Conservation (phyloP, 2,888 invertebrate species). For the Lasioglossum calceatum region DNA sequence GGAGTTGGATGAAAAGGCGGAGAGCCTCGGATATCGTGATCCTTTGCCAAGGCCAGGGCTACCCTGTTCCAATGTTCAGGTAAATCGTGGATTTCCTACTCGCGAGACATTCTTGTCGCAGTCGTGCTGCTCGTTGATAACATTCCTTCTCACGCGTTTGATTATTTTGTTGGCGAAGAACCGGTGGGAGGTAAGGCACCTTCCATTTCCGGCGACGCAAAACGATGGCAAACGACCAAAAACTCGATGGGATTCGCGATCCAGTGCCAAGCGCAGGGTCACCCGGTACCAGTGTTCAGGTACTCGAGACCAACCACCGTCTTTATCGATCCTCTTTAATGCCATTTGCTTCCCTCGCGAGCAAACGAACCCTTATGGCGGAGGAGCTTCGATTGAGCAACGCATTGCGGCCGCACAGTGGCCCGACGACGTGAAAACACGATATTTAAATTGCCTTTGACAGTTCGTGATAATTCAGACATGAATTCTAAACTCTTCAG, state of each 20-base stretch:
- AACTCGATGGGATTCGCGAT: constrained; percentile 85
- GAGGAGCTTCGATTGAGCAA: background rate
- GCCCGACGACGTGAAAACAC: background rate
- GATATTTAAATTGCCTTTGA: background rate
- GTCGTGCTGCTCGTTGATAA: background rate
- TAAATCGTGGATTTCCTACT: constrained; percentile 82
- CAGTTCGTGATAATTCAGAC: background rate
- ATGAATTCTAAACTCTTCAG: background rate
- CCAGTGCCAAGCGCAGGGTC: constrained; percentile 90
- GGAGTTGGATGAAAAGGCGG: constrained; percentile 84
- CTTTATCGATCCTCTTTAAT: constrained; percentile 54
- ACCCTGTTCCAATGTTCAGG: constrained; percentile 90
- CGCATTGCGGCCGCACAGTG: background rate
- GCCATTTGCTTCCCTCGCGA: constrained; percentile 31
- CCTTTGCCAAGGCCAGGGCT: constrained; percentile 88
- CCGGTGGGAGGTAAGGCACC: constrained; percentile 83
- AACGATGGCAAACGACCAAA: constrained; percentile 81
- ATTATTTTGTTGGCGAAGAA: constrained; percentile 72
- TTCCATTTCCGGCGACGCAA: constrained; percentile 81
- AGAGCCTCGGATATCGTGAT: constrained; percentile 85
- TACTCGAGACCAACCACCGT: constrained; percentile 78
- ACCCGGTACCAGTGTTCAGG: constrained; percentile 90
- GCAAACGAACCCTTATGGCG: constrained; percentile 21
- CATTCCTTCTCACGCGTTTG: constrained; percentile 23
- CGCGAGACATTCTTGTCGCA: background rate